phyloP scores from a whole-genome alignment of 2,797 vertebrate genomes.

The Pristis pectinata region DNA sequence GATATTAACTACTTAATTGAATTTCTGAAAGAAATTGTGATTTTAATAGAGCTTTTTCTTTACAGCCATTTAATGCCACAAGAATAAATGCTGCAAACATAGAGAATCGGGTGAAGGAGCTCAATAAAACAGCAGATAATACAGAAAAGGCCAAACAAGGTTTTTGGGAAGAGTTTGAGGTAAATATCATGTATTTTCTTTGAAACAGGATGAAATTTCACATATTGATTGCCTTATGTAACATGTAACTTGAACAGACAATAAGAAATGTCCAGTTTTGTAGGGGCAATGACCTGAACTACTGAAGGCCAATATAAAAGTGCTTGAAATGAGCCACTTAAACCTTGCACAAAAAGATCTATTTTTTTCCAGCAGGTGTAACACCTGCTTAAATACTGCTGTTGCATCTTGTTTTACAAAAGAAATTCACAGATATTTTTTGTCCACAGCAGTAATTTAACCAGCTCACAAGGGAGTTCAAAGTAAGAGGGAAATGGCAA shows the following conservation, averaged over 20 bases:
- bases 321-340: background rate
- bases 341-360: background rate
- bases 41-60: background rate
- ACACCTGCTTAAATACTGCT: background rate
- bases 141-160: slow-evolving; percentile 80
- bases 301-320: background rate
- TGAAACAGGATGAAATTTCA: background rate
- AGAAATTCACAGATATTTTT: background rate
- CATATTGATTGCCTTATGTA: background rate
- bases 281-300: background rate
- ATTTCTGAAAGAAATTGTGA: background rate
- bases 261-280: background rate
- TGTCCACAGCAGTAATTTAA: background rate
- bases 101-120: slow-evolving; percentile 73
- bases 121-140: slow-evolving; percentile 77
- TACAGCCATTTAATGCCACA: slow-evolving; percentile 76
- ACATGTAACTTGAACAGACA: background rate
- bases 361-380: background rate
- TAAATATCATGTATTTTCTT: slow-evolving; percentile 45
- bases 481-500: background rate
- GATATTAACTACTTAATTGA: background rate
- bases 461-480: too few relatives aligned
- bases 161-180: slow-evolving; percentile 89
- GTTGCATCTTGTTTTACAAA: background rate
- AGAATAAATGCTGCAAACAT: slow-evolving; percentile 78